Conservation (phyloP, 1,140 invertebrate species). For the Epicauta chinensis region DNA sequence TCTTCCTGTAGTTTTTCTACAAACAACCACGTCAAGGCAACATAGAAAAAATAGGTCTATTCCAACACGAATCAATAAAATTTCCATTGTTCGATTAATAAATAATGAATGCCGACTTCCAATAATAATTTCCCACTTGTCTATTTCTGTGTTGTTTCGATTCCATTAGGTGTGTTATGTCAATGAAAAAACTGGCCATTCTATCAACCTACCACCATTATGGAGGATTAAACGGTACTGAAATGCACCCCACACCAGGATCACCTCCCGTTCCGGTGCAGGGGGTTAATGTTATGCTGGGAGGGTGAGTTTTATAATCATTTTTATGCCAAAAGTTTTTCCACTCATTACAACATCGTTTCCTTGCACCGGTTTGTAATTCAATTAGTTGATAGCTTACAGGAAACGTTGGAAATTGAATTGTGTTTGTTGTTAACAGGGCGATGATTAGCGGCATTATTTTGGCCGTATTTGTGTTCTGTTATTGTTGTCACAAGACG, state of each 20-base stretch:
- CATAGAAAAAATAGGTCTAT: too few relatives aligned
- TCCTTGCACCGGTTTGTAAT: too few relatives aligned
- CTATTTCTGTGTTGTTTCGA: slow-evolving; percentile 4
- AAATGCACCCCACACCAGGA: slow-evolving; percentile 39
- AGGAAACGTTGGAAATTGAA: background rate
- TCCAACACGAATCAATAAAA: too few relatives aligned
- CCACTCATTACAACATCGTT: too few relatives aligned
- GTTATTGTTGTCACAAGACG: slow-evolving; percentile 60
- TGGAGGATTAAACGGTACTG: slow-evolving; percentile 35
- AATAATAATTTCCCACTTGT: background rate
- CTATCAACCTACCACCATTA: slow-evolving; percentile 35
- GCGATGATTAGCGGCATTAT: slow-evolving; percentile 58
- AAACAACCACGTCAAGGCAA: too few relatives aligned
- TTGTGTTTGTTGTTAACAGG: slow-evolving; percentile 40
- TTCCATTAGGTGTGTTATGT: slow-evolving; percentile 40
- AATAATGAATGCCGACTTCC: too few relatives aligned
- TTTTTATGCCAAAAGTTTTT: too few relatives aligned
- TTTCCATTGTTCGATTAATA: too few relatives aligned
- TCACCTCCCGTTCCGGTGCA: slow-evolving; percentile 45
- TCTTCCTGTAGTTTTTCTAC: too few relatives aligned
- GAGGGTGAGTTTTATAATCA: slow-evolving; percentile 48
- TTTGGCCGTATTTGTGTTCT: slow-evolving; percentile 54
- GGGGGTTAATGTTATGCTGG: slow-evolving; percentile 56
- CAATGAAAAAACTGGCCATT: slow-evolving; percentile 42
- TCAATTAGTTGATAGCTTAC: too few relatives aligned